Evolutionary conservation across 2,113 vertebrate species (phyloP).

Genomic region (Prionailurus viverrinus): DNA sequence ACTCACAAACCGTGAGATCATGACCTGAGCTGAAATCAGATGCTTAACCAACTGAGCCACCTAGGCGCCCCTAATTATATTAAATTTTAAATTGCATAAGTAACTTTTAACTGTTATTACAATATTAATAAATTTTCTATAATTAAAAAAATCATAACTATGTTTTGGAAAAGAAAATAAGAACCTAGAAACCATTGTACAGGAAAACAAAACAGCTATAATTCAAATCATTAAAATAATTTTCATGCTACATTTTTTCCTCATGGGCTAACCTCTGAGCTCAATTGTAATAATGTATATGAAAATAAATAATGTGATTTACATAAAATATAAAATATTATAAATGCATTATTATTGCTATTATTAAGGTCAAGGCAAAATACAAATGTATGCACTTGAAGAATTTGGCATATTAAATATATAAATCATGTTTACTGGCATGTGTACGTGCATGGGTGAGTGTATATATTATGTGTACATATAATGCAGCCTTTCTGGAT

Average conservation of each 20-base stretch:
- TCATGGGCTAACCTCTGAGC: background rate
- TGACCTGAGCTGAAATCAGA: no score
- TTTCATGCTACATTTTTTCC: background rate
- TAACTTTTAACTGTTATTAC: background rate
- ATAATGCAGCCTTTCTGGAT: background rate
- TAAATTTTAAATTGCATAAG: background rate
- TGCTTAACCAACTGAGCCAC: no score
- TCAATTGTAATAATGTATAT: background rate
- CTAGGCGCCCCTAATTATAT: background rate
- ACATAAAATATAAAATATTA: background rate
- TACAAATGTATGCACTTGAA: background rate
- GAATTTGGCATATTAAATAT: background rate
- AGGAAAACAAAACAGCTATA: background rate
- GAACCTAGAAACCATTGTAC: background rate
- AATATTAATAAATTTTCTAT: background rate
- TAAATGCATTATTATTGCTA: background rate
- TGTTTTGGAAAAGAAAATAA: background rate
- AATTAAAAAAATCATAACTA: background rate
- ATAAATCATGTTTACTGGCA: background rate
- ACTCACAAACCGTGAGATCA: no score
- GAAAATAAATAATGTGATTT: background rate
- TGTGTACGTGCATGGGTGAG: background rate
- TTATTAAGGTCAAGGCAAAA: conserved; percentile 37
- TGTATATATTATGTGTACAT: background rate
- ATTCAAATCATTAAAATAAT: conserved; percentile 31